These are phyloP conservation scores for Tapirus indicus DNA, from an alignment of 2,797 vertebrate genomes.

Conservation along the genomic window DNA sequence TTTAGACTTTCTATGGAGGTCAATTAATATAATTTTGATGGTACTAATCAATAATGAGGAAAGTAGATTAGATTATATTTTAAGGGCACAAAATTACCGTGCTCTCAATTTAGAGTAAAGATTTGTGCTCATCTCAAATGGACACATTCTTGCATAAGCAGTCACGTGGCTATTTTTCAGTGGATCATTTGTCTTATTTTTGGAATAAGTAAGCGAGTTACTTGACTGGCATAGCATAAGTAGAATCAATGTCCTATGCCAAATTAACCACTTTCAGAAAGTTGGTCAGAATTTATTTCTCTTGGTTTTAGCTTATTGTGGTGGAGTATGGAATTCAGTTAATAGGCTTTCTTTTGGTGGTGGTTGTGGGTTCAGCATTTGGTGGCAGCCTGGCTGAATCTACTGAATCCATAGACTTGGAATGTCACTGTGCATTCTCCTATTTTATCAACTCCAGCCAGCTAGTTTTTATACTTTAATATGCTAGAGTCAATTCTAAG, in stretches of 20 bases:
- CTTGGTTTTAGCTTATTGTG: not conserved
- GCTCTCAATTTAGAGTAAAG: not conserved
- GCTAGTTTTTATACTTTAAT: not conserved
- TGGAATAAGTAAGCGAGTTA: not conserved
- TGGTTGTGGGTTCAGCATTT: not conserved
- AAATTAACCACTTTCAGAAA: conserved; percentile 61
- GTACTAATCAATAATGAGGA: conserved; percentile 83
- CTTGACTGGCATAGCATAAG: not conserved
- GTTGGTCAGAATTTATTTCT: conserved; percentile 51
- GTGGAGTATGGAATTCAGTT: not conserved
- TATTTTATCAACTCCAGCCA: not conserved
- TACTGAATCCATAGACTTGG: not conserved
- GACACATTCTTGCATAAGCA: conserved; percentile 35
- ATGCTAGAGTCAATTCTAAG: not conserved
- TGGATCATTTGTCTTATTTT: conserved; percentile 68
- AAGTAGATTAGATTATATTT: conserved; percentile 83
- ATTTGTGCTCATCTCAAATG: conserved; percentile 37
- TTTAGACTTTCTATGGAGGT: conserved; percentile 79
- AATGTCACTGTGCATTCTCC: not conserved
- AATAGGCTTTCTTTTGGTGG: not conserved
- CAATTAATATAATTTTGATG: conserved; percentile 83
- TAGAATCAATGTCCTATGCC: not conserved
- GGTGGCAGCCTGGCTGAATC: not conserved
- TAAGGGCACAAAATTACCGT: conserved; percentile 57
- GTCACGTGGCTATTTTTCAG: conserved; percentile 47